Base-by-base conservation (phyloP, 2,888 invertebrate genomes). In the Pteria penguin region DNA sequence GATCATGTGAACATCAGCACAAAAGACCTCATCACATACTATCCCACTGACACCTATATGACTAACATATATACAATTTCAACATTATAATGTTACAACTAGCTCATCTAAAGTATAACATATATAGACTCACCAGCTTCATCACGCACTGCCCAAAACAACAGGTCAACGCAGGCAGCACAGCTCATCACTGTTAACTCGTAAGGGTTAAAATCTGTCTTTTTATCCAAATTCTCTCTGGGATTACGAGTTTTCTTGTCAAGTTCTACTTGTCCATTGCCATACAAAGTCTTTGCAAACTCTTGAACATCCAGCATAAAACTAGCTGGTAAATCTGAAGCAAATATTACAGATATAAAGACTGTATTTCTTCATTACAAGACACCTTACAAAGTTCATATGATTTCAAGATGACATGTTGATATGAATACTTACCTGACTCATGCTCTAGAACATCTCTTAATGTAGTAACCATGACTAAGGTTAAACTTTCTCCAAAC, bases 61-160 rank as follows among this genome's bases (percentile, higher is more conserved):
- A n/a, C n/a, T n/a, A n/a, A n/a, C n/a, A n/a, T n/a, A n/a, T n/a
- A n/a, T n/a, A n/a, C n/a, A n/a, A n/a, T n/a, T n/a, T n/a, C n/a
- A n/a, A n/a, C n/a, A n/a, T n/a, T n/a, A n/a, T n/a, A n/a, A n/a
- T n/a, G n/a, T n/a, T n/a, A n/a, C n/a, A n/a, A n/a, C n/a, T n/a
- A n/a, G n/a, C n/a, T n/a, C n/a, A n/a, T n/a, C n/a, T n/a, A n/a
- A n/a, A n/a, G n/a, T n/a, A n/a, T n/a, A n/a, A n/a, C n/a, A n/a
- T n/a, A n/a, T n/a, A n/a, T n/a, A n/a, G n/a, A n/a, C n/a, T 93
- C 92, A 97, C 98, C 97, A 90, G 97, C 96, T 93, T 98, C 98
- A 92, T 98, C 98, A 0, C 96, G 96, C 83, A 98, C 97, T 0
- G 98, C 98, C 99, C 99, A 99, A 33, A 99, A 98, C 1, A 99